phyloP scores from a whole-genome alignment of 2,113 vertebrate species.

The Helogale parvula region DNA sequence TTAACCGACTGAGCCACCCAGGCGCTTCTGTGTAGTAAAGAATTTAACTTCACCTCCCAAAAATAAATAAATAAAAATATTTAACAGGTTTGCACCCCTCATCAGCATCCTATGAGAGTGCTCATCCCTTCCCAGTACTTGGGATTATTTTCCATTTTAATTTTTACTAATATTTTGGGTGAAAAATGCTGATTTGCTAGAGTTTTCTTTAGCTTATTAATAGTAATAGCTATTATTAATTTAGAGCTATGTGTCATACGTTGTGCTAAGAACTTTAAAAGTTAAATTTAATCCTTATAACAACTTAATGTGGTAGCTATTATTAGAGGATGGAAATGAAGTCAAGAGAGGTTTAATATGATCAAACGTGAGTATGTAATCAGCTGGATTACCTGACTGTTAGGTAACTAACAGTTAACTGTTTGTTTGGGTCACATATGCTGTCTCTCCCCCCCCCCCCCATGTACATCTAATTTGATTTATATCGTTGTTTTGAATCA shows the following conservation, averaged over 20 bases:
- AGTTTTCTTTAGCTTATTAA: neutral
- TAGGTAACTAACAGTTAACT: too few species aligned
- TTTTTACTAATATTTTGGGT: constrained; percentile 24
- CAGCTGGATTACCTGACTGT: neutral
- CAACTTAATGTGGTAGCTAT: neutral
- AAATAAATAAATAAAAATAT: too few species aligned
- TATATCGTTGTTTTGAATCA: neutral
- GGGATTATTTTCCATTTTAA: neutral
- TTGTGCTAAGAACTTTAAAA: neutral
- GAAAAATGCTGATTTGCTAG: neutral
- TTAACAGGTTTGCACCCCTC: neutral
- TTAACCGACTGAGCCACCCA: too few species aligned
- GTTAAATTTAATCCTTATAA: neutral
- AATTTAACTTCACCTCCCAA: too few species aligned
- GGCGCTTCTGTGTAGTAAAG: too few species aligned
- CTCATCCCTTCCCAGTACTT: neutral
- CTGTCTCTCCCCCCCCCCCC: too few species aligned
- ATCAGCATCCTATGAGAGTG: neutral
- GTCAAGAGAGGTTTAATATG: neutral
- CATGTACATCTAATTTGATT: neutral
- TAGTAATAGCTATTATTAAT: neutral
- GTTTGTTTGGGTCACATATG: neutral
- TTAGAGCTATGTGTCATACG: neutral
- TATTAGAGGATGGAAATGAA: neutral
- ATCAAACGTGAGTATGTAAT: neutral